A percentile compares a stretch with the other conserved stretches of the same genome.
These are phyloP conservation scores for Doryteuthis pealeii DNA, from an alignment of 1,140 invertebrate genomes.

Conservation along the genomic window DNA sequence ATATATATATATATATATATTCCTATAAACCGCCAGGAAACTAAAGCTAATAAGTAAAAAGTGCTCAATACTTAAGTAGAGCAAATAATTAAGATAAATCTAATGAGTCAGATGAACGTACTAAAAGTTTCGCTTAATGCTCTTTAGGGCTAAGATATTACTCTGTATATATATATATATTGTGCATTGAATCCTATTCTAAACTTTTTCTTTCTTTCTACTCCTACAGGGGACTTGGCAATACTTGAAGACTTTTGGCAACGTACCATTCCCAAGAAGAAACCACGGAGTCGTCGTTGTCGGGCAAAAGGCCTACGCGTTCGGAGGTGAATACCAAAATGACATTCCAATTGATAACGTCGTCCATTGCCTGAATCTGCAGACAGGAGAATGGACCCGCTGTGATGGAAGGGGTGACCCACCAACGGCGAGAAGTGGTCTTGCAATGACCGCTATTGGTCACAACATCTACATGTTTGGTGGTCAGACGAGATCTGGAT, in stretches of 20 bases:
- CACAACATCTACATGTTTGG: conserved; percentile 37
- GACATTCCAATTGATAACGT: conserved; percentile 35
- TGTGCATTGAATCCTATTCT: too few relatives aligned
- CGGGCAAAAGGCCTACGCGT: conserved; percentile 28
- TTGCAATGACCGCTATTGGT: conserved; percentile 21
- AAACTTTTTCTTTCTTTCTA: too few relatives aligned
- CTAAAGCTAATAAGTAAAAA: too few relatives aligned
- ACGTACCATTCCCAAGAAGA: conserved; percentile 27
- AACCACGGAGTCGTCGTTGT: conserved; percentile 34
- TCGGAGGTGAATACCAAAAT: conserved; percentile 37
- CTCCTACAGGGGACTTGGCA: too few relatives aligned
- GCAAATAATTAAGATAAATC: too few relatives aligned
- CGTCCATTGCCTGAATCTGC: conserved; percentile 26
- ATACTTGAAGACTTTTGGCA: conserved; percentile 17
- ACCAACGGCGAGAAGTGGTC: conserved; percentile 19
- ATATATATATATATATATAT: too few relatives aligned
- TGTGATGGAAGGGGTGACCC: conserved; percentile 13
- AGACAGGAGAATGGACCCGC: conserved; percentile 24
- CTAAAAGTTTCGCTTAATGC: too few relatives aligned
- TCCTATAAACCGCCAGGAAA: too few relatives aligned
- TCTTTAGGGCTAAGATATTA: too few relatives aligned
- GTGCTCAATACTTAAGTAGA: too few relatives aligned
- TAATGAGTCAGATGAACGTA: too few relatives aligned
- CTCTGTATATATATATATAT: too few relatives aligned
- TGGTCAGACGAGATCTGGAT: conserved; percentile 25